Evolutionary conservation across 2,113 vertebrate genomes (phyloP), one percentile per base, ranked within the genome.

Genomic region (Gopherus flavomarginatus): DNA sequence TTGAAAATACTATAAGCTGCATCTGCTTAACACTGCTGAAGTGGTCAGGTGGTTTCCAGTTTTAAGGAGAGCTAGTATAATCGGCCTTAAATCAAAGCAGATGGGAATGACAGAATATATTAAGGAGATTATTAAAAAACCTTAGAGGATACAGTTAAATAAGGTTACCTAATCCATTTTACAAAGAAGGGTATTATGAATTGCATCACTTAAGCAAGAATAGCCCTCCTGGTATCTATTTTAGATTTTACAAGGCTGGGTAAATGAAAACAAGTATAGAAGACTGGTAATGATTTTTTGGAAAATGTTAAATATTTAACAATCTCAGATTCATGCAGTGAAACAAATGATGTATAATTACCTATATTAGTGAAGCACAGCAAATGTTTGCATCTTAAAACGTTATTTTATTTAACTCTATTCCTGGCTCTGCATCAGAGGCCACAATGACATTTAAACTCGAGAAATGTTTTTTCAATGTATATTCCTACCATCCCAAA

Each of bases 81-180:
- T 97, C 97, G 96, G 95, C 84, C 93, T 97, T 98, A 97, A 98
- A 98, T 97, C 97, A 97, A 97, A 97, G 97, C 98, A 98, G 97
- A 98, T 96, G 97, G 97, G 94, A 88, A 96, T 95, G 96, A 97
- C 95, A 98, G 96, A 75, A 65, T 97, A 97, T 87, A 97, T 98
- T 98, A 98, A 97, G 92, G 87, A 75, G 85, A 89, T 96, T 98
- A 98, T 98, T 98, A 98, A 96, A 97, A 97, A 97, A 95, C 82
- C 95, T 95, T 90, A 94, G 90, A 95, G 95, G 95, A 97, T 92
- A 94, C 91, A 87, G 93, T 92, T 96, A 96, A 97, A 97, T 96
- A 95, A 97, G 93, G 95, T 91, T 94, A 95, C 90, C 90, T 97
- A 98, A 97, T 96, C 94, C 92, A 94, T 95, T 94, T 95, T 97